A percentile compares a stretch with the other conserved stretches of the same genome.
These are phyloP conservation scores for Miichthys miiuy DNA, from an alignment of 2,797 vertebrate genomes.

Conservation along the genomic window DNA sequence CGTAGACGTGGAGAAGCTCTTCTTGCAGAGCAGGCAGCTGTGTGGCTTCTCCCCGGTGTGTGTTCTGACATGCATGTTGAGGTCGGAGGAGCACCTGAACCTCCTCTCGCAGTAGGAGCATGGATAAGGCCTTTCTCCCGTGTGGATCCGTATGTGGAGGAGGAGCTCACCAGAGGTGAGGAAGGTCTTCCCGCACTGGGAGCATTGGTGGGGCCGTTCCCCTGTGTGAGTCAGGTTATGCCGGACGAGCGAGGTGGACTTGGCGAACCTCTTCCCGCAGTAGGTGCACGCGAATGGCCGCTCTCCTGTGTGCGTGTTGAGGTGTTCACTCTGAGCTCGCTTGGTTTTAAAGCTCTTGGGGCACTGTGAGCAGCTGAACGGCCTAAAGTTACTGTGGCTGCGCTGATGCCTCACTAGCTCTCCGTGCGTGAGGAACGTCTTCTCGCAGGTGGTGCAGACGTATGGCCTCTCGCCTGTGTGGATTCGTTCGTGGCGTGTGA, in stretches of 20 bases:
- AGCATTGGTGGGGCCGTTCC: constrained; percentile 76
- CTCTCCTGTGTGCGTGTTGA: constrained; percentile 72
- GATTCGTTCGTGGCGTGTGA: constrained; percentile 70
- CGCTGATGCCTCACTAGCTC: constrained; percentile 77
- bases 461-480: constrained; percentile 77
- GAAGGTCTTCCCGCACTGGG: constrained; percentile 76
- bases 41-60: constrained; percentile 77
- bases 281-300: constrained; percentile 50
- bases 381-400: constrained; percentile 71
- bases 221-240: constrained; percentile 78
- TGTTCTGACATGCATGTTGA: constrained; percentile 70
- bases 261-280: constrained; percentile 75
- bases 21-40: constrained; percentile 69
- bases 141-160: constrained; percentile 76
- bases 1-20: constrained; percentile 66
- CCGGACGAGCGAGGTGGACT: constrained; percentile 71
- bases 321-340: constrained; percentile 70
- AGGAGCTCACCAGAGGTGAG: constrained; percentile 77
- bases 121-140: constrained; percentile 74
- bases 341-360: constrained; percentile 78
- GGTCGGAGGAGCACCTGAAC: constrained; percentile 79
- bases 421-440: constrained; percentile 75
- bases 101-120: constrained; percentile 74
- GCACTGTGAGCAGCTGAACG: constrained; percentile 72
- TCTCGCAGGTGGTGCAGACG: constrained; percentile 71